A percentile compares a stretch with the other conserved stretches of the same genome.
phyloP scores from a whole-genome alignment of 2,113 vertebrate genomes.

The Megatriorchis doriae region DNA sequence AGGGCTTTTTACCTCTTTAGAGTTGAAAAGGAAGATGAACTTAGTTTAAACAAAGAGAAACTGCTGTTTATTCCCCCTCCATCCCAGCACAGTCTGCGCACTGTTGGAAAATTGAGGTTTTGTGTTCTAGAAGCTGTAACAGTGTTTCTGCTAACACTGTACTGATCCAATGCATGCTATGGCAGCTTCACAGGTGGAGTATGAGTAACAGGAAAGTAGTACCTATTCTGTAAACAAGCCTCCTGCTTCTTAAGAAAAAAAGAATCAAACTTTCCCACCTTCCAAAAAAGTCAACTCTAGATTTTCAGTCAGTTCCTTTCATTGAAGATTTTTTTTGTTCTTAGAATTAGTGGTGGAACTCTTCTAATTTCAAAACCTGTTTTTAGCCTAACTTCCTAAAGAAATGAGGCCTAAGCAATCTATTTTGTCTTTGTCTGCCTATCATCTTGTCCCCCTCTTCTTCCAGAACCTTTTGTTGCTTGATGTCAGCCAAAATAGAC shows the following conservation, averaged over 20 bases:
- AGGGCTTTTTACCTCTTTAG: not conserved
- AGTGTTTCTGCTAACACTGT: not conserved
- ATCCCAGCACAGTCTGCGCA: not conserved
- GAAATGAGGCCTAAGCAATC: not conserved
- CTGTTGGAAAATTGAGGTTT: not conserved
- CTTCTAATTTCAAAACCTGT: not conserved
- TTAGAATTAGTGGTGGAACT: not conserved
- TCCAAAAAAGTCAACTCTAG: not conserved
- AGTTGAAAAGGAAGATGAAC: not conserved
- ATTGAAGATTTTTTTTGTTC: not conserved
- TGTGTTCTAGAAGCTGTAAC: not conserved
- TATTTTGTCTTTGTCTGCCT: not conserved
- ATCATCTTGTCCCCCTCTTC: not conserved
- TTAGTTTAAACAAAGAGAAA: not conserved
- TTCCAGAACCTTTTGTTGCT: not conserved
- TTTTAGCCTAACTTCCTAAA: not conserved
- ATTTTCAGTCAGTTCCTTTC: not conserved
- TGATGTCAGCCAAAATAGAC: not conserved
- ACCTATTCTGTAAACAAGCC: not conserved
- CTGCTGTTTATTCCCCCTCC: not conserved
- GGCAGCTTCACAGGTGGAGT: constrained; percentile 14
- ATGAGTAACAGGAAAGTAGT: constrained; percentile 26
- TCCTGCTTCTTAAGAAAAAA: not conserved
- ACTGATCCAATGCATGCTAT: not conserved
- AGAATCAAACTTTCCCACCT: not conserved